These are phyloP conservation scores for Liparis tanakae DNA, from an alignment of 2,797 vertebrate genomes.

Conservation along the genomic window DNA sequence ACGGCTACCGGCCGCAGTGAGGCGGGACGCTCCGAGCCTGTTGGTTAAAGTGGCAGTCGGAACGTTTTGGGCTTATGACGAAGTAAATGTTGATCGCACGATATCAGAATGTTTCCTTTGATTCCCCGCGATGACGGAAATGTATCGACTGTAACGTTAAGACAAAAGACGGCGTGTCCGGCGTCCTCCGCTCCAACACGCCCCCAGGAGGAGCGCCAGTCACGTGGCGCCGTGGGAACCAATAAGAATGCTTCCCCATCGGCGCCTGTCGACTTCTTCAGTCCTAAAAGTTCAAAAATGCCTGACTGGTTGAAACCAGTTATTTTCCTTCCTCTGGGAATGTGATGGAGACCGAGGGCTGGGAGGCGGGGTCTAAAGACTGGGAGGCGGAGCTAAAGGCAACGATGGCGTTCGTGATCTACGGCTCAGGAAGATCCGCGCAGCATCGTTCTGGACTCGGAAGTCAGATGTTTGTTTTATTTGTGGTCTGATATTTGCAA, in stretches of 20 bases:
- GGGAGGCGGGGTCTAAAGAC: too few relatives aligned
- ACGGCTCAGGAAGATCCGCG: too few relatives aligned
- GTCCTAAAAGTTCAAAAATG: not conserved
- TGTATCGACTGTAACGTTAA: too few relatives aligned
- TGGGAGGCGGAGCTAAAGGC: too few relatives aligned
- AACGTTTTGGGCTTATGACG: not conserved
- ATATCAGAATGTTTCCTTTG: not conserved
- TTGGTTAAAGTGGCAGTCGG: slow-evolving; percentile 3
- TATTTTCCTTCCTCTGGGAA: not conserved
- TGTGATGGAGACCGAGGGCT: not conserved
- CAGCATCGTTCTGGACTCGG: too few relatives aligned
- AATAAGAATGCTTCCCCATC: too few relatives aligned
- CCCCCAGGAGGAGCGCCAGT: too few relatives aligned
- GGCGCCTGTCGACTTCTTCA: too few relatives aligned
- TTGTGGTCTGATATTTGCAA: not conserved
- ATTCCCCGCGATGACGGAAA: not conserved
- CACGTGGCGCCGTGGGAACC: too few relatives aligned
- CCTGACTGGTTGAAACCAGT: too few relatives aligned
- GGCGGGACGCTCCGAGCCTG: slow-evolving; percentile 9
- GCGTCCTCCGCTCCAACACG: not conserved
- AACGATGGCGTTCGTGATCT: not conserved
- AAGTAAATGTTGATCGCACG: not conserved
- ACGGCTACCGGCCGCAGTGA: slow-evolving; percentile 92
- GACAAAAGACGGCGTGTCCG: too few relatives aligned
- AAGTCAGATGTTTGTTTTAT: not conserved